Base-by-base conservation (phyloP, 1,140 invertebrate species). In the Aradophagus sp. region DNA sequence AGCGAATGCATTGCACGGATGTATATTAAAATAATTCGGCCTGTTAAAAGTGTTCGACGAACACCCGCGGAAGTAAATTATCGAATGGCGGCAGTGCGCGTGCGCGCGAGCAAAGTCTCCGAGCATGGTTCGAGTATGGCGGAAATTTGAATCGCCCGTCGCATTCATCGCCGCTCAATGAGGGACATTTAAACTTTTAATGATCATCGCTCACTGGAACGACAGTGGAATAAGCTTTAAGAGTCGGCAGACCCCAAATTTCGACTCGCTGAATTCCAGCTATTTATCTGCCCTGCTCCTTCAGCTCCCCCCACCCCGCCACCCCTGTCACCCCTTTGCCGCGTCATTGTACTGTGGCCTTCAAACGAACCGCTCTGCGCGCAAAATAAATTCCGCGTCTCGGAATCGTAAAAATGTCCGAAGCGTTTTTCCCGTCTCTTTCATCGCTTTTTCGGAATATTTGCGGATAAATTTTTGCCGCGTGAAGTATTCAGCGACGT, bases 161-260 rank as follows among this genome's bases (percentile, higher is more conserved):
- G 73, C 74, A 78, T 80, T 67, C 68, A 67, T 48, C 67, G 76
- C 56, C 65, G 73, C 72, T 80, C 70, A 80, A 80, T 80, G 39
- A 69, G 61, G 68, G 48, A 73, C 80, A 75, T 77, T 82, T 81
- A 80, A 81, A 83, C 71, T 83, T 83, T 83, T 81, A 83, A 82
- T 80, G 79, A 81, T 77, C 78, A 72, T 76, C 74, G 78, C 69
- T 72, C 67, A 71, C 44, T 77, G 59, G 76, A 80, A 69, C 75
- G 70, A 70, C 73, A 58, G 39, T 53, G 68, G 76, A 73, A 82
- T 82, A 76, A 79, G 67, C 77, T 76, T 69, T 67, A 75, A 70
- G 71, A 70, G 73, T 74, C 62, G 62, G 53, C 45, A 48, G 53
- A 58, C 53, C 53, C 63, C 36, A 44, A 67, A 55, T 48, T 56